phyloP scores from a whole-genome alignment of 2,888 invertebrate species.

The Pecten maximus region DNA sequence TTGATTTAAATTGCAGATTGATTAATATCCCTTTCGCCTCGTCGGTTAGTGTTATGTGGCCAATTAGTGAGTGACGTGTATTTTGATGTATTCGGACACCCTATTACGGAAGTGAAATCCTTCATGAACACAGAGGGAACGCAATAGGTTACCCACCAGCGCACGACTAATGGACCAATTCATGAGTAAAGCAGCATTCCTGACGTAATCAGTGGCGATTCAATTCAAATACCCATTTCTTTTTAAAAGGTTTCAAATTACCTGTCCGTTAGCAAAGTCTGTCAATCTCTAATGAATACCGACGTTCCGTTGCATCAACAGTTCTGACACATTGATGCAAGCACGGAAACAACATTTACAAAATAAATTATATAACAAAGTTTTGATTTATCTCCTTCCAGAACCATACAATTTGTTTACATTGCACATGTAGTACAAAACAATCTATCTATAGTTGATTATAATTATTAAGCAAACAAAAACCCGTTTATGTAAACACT shows the following conservation, averaged over 20 bases:
- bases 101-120: background rate
- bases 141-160: background rate
- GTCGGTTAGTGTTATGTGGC: background rate
- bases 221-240: background rate
- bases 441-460: too few relatives aligned
- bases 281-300: background rate
- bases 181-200: background rate
- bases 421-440: too few relatives aligned
- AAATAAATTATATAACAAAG: background rate
- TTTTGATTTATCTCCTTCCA: too few relatives aligned
- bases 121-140: background rate
- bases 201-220: background rate
- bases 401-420: too few relatives aligned
- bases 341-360: background rate
- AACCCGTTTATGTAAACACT: too few relatives aligned
- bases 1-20: constrained; percentile 16
- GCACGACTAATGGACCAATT: background rate
- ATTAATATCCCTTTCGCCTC: background rate
- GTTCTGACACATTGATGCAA: background rate
- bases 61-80: background rate
- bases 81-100: background rate
- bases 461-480: too few relatives aligned
- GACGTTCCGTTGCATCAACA: background rate
- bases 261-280: background rate
- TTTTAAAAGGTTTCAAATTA: background rate